phyloP scores from a whole-genome alignment of 2,113 vertebrate genomes.

The Neopipo cinnamomea region DNA sequence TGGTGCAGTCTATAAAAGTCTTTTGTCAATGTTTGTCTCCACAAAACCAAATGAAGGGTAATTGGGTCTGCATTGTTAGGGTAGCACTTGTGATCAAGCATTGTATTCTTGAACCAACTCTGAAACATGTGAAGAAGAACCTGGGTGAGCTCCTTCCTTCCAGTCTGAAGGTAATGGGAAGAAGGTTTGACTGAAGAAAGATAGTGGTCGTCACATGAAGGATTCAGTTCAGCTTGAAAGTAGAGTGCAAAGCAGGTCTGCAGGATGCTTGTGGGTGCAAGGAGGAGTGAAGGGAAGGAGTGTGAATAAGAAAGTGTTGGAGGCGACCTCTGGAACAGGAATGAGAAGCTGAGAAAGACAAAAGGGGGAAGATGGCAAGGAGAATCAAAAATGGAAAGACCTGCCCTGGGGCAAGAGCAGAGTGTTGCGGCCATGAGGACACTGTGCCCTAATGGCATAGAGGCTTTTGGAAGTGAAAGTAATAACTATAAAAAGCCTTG shows the following conservation, averaged over 20 bases:
- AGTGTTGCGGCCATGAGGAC: fast-evolving
- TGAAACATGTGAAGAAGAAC: background rate
- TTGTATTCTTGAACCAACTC: background rate
- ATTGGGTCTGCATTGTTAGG: background rate
- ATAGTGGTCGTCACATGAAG: background rate
- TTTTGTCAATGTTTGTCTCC: background rate
- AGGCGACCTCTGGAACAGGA: background rate
- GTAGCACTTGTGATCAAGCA: background rate
- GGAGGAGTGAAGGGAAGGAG: background rate
- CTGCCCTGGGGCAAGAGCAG: fast-evolving
- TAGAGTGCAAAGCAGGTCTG: background rate
- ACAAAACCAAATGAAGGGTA: background rate
- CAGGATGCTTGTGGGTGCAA: fast-evolving
- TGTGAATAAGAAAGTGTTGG: background rate
- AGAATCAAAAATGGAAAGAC: background rate
- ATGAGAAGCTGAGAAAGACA: background rate
- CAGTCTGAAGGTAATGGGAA: background rate
- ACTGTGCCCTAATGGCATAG: background rate
- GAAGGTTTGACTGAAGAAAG: background rate
- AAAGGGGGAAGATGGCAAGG: background rate
- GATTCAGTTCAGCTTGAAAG: background rate
- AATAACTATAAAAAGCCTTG: background rate
- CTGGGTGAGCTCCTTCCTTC: background rate
- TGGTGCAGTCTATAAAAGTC: background rate
- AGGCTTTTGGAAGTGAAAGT: background rate